Base-by-base conservation (phyloP, 1,140 invertebrate species). In the Wiebesia pumilae region DNA sequence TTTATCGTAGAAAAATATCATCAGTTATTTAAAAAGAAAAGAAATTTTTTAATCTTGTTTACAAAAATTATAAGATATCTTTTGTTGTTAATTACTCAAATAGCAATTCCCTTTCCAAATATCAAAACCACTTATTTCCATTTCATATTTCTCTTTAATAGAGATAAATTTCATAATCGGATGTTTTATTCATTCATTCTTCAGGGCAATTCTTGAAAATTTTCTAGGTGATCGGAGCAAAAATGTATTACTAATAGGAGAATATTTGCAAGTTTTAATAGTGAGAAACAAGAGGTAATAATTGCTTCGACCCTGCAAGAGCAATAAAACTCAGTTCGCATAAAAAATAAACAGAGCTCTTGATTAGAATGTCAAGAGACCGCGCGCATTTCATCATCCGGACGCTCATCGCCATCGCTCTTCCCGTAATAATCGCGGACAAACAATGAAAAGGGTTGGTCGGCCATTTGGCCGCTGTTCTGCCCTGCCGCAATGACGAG, bases 351-450 rank as follows among this genome's bases (percentile, higher is more conserved):
- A 87, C 85, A 86, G 38, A 81, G 87, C 87, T 87, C 87, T 87
- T 86, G 88, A 90, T 88, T 88, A 88, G 88, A 87, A 85, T 87
- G 88, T 85, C 85, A 86, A 30, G 88, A 79, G 88, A 85, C 88
- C 88, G 71, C 82, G 81, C 65, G 79, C 82, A 85, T 77, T 87
- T 87, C 80, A 84, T 86, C 87, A 87, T 88, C 88, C 88, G 54
- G 58, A 3, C 27, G 1, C 58, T 27, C 24, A 62, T 88, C 78
- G 71, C 75, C 84, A 71, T 87, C 62, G 40, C 82, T 79, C 40
- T 81, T 88, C 89, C 89, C 88, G 84, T 87, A 87, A 87, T 84
- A 87, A 87, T 87, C 81, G 58, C 35, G 38, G 51, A 75, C 86
- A 84, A 84, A 84, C 86, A 87, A 87, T 80, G 81, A 83, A 81